Evolutionary conservation across 2,797 vertebrate genomes (phyloP).

Genomic region (Chlorospingus flavigularis): DNA sequence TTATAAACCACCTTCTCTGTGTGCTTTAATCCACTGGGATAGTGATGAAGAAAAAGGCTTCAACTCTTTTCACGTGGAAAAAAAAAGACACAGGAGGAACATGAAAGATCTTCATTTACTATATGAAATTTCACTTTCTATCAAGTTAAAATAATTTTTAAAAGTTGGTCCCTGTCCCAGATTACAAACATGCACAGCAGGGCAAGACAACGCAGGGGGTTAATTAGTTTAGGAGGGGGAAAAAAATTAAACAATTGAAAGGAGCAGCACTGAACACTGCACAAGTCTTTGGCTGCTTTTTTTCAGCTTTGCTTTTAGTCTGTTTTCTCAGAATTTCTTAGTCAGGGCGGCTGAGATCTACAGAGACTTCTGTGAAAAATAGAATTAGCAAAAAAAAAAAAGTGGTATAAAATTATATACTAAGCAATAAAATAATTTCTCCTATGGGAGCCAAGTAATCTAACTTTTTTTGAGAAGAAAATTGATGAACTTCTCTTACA

Average conservation of each 20-base stretch:
- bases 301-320: slow-evolving; percentile 8
- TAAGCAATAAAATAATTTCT: background rate
- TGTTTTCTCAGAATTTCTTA: background rate
- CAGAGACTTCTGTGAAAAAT: background rate
- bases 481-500: slow-evolving; percentile 12
- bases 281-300: background rate
- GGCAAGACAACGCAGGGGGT: background rate
- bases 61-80: slow-evolving; percentile 22
- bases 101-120: slow-evolving; percentile 22
- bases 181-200: slow-evolving; percentile 29
- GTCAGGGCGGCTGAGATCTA: background rate
- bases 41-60: background rate
- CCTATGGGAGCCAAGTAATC: background rate
- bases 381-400: background rate
- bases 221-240: background rate
- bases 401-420: background rate
- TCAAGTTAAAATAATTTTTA: slow-evolving; percentile 45
- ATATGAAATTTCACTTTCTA: slow-evolving; percentile 30
- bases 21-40: slow-evolving; percentile 31
- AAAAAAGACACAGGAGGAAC: background rate
- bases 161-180: slow-evolving; percentile 25
- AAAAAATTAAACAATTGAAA: slow-evolving; percentile 10
- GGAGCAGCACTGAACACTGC: background rate
- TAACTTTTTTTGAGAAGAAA: slow-evolving; percentile 31
- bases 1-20: slow-evolving; percentile 38